A percentile compares a stretch with the other conserved stretches of the same genome.
Evolutionary conservation across 2,888 invertebrate genomes (phyloP).

Genomic region (Oscheius sp.): DNA sequence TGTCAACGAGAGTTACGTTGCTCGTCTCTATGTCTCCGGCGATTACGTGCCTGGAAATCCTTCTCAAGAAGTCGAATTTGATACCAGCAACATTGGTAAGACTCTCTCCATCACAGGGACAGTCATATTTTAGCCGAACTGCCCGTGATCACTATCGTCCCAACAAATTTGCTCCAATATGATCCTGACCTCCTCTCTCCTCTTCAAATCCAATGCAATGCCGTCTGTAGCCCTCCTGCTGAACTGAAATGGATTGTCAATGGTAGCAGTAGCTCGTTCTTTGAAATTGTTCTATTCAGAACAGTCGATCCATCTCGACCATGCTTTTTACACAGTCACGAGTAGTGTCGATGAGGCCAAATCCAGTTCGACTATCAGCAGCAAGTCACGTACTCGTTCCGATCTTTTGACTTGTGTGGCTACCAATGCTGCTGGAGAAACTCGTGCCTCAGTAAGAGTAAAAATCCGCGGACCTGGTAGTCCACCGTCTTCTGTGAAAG

Average conservation of each 20-base stretch:
- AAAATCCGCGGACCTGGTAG: conserved; percentile 54
- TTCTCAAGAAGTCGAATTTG: conserved; percentile 39
- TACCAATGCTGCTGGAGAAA: conserved; percentile 52
- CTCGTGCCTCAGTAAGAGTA: conserved; percentile 45
- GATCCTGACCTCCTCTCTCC: conserved; percentile 50
- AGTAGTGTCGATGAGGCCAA: conserved; percentile 47
- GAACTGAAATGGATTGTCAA: conserved; percentile 43
- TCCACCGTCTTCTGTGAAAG: conserved; percentile 54
- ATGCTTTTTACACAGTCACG: conserved; percentile 52
- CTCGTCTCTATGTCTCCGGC: conserved; percentile 46
- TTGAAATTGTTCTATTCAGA: background rate
- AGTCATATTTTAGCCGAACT: conserved; percentile 39
- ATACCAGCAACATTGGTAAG: conserved; percentile 21
- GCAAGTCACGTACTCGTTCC: conserved; percentile 54
- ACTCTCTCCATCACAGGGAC: background rate
- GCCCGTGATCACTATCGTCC: conserved; percentile 37
- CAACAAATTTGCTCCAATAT: conserved; percentile 31
- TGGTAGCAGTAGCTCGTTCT: conserved; percentile 1
- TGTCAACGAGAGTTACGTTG: conserved; percentile 46
- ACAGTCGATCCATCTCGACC: conserved; percentile 47
- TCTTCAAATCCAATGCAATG: conserved; percentile 46
- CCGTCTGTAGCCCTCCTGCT: conserved; percentile 41
- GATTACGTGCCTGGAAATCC: conserved; percentile 38
- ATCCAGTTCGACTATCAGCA: conserved; percentile 45
- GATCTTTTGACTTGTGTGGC: conserved; percentile 56